These are phyloP conservation scores for Stomatorhinus walkeri DNA, from an alignment of 2,797 vertebrate species.

Conservation along the genomic window DNA sequence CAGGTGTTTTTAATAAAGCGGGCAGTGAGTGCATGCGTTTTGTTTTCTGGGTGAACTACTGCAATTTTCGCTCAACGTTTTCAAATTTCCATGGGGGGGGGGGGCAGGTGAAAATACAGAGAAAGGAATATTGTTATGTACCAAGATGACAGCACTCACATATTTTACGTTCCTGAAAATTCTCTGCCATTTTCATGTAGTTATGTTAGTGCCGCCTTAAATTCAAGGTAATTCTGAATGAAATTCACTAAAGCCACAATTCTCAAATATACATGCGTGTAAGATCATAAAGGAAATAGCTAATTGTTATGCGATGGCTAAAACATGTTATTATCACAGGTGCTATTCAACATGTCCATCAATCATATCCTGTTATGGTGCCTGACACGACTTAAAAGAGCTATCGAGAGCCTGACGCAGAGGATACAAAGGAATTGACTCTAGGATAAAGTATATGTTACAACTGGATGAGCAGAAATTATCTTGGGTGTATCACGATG, in stretches of 20 bases:
- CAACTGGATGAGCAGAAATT: not conserved
- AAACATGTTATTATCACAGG: not conserved
- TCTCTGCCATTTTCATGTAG: not conserved
- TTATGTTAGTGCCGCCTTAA: not conserved
- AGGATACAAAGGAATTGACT: conserved; percentile 9
- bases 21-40: not conserved
- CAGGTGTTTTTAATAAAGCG: not conserved
- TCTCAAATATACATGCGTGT: not conserved
- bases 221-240: not conserved
- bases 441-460: conserved; percentile 8
- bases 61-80: not conserved
- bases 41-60: not conserved
- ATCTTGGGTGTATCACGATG: not conserved
- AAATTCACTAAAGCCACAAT: not conserved
- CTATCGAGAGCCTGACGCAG: not conserved
- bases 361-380: not conserved
- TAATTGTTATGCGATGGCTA: not conserved
- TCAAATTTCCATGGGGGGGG: not conserved
- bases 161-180: not conserved
- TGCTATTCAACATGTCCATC: not conserved
- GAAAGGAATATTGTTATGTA: not conserved
- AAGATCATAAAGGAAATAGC: not conserved
- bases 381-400: not conserved
- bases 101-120: not conserved
- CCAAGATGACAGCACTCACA: not conserved